Conservation (phyloP, 2,113 vertebrate genomes). For the Gobio gobio region DNA sequence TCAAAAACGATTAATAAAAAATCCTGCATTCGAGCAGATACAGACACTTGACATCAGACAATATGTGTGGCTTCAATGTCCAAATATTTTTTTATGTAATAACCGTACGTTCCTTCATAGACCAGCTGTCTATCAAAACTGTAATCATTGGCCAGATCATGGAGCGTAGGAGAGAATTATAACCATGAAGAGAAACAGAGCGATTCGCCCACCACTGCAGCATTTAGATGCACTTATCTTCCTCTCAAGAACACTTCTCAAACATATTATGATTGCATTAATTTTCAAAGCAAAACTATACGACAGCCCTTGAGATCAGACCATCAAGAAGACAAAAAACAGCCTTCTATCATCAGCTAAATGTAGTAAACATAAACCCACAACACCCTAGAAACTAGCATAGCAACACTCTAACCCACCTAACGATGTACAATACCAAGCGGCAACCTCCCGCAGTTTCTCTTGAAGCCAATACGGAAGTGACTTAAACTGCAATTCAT, state of each 20-base stretch:
- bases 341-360: neutral
- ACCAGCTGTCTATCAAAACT: neutral
- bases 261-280: conserved; percentile 3
- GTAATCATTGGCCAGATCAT: neutral
- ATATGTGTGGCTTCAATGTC: neutral
- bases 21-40: neutral
- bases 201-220: neutral
- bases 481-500: too few species aligned
- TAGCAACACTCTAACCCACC: too few species aligned
- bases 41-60: neutral
- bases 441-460: too few species aligned
- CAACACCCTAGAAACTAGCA: neutral
- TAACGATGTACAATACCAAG: too few species aligned
- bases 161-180: conserved; percentile 9
- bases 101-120: neutral
- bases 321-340: neutral
- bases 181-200: conserved; percentile 14
- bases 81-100: neutral
- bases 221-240: conserved; percentile 15
- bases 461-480: too few species aligned
- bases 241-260: conserved; percentile 20
- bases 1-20: neutral
- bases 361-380: neutral
- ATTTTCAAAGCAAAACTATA: conserved; percentile 8
- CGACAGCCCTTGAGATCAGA: neutral